These are phyloP conservation scores for Carettochelys insculpta DNA, from an alignment of 2,113 vertebrate species.

Conservation along the genomic window DNA sequence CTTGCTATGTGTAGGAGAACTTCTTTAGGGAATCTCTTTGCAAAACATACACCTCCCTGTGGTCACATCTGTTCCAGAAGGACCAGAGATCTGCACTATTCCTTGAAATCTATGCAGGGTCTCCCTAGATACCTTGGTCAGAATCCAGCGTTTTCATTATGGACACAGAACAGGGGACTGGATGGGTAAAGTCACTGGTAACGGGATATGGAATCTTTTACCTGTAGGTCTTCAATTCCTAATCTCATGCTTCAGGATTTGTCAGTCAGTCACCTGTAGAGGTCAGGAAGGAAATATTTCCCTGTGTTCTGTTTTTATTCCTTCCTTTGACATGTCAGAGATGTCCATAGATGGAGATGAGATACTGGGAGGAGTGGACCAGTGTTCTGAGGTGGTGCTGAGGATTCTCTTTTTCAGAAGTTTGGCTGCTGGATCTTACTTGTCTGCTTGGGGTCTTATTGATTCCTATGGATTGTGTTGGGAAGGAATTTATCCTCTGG, in stretches of 20 bases:
- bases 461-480: neutral
- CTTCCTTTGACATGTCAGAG: neutral
- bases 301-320: neutral
- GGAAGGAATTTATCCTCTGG: neutral
- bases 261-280: neutral
- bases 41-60: neutral
- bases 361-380: neutral
- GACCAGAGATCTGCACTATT: neutral
- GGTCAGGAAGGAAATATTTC: neutral
- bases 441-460: neutral
- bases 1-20: neutral
- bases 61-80: neutral
- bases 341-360: neutral
- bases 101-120: neutral
- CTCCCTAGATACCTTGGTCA: neutral
- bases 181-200: neutral
- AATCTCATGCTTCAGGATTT: neutral
- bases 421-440: neutral
- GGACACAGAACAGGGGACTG: neutral
- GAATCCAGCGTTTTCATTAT: fast-evolving
- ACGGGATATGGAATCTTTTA: neutral
- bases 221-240: neutral
- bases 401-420: neutral
- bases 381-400: neutral
- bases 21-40: neutral